Evolutionary conservation across 2,888 invertebrate genomes (phyloP).

Genomic region (Malachius bipustulatus): DNA sequence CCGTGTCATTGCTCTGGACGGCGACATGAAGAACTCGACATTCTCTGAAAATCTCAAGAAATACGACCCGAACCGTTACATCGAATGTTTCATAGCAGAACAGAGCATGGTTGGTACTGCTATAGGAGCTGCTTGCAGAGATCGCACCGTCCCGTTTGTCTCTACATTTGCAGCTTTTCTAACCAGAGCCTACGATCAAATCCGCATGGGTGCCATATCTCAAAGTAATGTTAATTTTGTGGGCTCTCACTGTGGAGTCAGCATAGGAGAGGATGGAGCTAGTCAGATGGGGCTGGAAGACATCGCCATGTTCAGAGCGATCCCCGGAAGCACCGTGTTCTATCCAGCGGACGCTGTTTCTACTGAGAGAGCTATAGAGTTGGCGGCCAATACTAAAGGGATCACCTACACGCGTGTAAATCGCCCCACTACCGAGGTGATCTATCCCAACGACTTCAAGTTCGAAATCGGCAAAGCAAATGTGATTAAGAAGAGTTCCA

Average conservation of each 20-base stretch:
- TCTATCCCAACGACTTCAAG: slow-evolving; percentile 63
- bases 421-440: slow-evolving; percentile 74
- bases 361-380: slow-evolving; percentile 85
- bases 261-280: slow-evolving; percentile 98
- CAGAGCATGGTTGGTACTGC: slow-evolving; percentile 96
- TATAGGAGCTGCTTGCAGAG: slow-evolving; percentile 86
- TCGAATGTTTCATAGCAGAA: slow-evolving; percentile 99
- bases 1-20: slow-evolving; percentile 89
- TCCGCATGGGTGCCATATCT: slow-evolving; percentile 98
- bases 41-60: slow-evolving; percentile 86
- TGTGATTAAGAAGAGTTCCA: slow-evolving; percentile 59
- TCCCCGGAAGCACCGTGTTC: slow-evolving; percentile 72
- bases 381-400: slow-evolving; percentile 93
- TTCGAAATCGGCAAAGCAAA: slow-evolving; percentile 61
- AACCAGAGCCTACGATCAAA: slow-evolving; percentile 93
- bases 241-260: slow-evolving; percentile 95
- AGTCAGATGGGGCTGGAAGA: slow-evolving; percentile 99
- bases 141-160: slow-evolving; percentile 85
- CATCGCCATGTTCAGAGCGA: slow-evolving; percentile 83
- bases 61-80: slow-evolving; percentile 59
- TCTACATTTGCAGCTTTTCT: slow-evolving; percentile 98
- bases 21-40: slow-evolving; percentile 98
- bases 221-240: slow-evolving; percentile 94
- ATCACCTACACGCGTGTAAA: slow-evolving; percentile 89
- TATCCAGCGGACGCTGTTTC: slow-evolving; percentile 89